Percentiles rank a stretch among this genome's conserved stretches.
Conservation (phyloP, 1,140 invertebrate species). For the Hyphantria cunea region DNA sequence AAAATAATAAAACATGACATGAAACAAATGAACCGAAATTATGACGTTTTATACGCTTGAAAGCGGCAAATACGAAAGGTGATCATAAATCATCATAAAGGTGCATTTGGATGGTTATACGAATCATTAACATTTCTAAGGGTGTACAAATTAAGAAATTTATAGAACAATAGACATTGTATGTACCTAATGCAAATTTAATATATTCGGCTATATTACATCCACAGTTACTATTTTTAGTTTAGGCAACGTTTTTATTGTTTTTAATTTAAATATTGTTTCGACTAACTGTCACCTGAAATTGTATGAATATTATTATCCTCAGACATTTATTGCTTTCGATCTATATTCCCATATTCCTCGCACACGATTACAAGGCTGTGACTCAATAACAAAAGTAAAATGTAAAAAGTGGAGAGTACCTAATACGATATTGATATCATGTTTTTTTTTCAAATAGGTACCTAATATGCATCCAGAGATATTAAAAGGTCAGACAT, state of each 20-base stretch:
- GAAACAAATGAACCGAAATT: constrained; percentile 9
- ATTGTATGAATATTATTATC: background rate
- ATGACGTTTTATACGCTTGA: background rate
- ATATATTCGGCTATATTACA: background rate
- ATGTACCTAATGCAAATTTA: no score
- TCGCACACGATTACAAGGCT: background rate
- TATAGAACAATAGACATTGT: background rate
- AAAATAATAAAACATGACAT: background rate
- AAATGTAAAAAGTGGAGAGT: background rate
- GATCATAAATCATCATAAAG: background rate
- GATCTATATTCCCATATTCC: background rate
- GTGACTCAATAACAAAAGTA: constrained; percentile 1
- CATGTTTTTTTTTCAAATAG: no score
- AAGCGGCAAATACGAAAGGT: no score
- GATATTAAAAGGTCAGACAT: no score
- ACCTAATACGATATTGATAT: no score
- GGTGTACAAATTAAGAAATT: background rate
- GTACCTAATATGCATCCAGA: no score
- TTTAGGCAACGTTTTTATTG: background rate
- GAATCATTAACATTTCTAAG: no score
- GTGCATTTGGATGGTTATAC: background rate
- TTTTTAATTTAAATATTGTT: background rate
- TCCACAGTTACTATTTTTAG: constrained; percentile 9
- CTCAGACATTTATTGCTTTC: no score
- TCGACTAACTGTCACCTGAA: background rate